These are phyloP conservation scores for Tipula confusa DNA, from an alignment of 2,888 invertebrate species.

Conservation along the genomic window DNA sequence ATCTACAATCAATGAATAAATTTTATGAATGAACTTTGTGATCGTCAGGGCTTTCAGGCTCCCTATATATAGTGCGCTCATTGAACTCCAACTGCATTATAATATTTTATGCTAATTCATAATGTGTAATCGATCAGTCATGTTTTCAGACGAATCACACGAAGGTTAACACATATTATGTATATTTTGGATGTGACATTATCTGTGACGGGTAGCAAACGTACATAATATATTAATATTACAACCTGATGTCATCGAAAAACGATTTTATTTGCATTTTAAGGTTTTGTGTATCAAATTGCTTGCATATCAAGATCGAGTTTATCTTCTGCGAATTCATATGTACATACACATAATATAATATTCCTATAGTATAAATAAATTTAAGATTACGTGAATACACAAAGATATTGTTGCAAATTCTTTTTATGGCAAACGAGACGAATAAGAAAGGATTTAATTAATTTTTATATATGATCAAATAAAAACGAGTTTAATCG, in stretches of 20 bases:
- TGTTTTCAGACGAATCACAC: neutral
- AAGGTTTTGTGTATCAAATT: neutral
- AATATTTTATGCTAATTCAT: neutral
- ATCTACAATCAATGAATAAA: constrained; percentile 14
- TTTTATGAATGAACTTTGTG: constrained; percentile 6
- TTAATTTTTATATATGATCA: neutral
- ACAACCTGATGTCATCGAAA: neutral
- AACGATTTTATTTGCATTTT: constrained; percentile 1
- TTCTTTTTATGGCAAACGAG: neutral
- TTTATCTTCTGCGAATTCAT: constrained; percentile 8
- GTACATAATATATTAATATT: neutral
- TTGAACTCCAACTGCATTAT: neutral
- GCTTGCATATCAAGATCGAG: neutral
- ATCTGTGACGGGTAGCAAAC: neutral
- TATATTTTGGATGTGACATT: neutral
- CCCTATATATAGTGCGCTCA: neutral
- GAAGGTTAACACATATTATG: neutral
- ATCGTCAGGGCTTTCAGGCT: neutral
- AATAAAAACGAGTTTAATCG: neutral
- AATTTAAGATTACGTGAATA: neutral
- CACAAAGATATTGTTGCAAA: neutral
- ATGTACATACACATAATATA: neutral
- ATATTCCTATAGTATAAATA: neutral
- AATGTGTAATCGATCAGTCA: neutral
- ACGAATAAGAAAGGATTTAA: neutral